Percentiles rank a stretch among this genome's conserved stretches.
Evolutionary conservation across 2,888 invertebrate genomes (phyloP).

Genomic region (Monoplex corrugatus): DNA sequence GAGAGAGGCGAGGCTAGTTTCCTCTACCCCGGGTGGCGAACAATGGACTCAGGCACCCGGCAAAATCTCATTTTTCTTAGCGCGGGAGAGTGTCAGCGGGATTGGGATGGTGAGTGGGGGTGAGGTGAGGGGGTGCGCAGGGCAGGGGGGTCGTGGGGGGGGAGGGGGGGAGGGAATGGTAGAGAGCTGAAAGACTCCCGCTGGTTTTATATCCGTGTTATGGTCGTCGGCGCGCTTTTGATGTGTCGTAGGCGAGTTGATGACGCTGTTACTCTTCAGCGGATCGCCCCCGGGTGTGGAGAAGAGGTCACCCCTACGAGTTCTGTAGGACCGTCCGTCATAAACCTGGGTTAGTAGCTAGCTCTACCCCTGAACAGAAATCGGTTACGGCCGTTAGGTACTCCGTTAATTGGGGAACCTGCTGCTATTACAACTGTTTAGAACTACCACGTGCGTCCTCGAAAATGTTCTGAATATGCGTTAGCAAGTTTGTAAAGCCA

Average conservation of each 20-base stretch:
- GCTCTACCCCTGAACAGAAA: too few species aligned
- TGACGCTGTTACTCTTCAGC: slow-evolving; percentile 4
- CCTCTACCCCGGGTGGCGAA: background rate
- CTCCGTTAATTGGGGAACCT: too few species aligned
- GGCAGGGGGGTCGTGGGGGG: too few species aligned
- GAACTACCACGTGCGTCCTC: too few species aligned
- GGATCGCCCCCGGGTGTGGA: background rate
- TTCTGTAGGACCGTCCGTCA: too few species aligned
- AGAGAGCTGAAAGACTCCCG: background rate
- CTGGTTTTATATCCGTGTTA: slow-evolving; percentile 36
- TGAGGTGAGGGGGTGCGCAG: background rate
- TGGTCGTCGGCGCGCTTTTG: slow-evolving; percentile 36
- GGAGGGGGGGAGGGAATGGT: too few species aligned
- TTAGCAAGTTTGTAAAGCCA: too few species aligned
- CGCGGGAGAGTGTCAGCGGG: background rate
- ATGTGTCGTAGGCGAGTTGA: slow-evolving; percentile 36
- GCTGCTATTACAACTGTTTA: too few species aligned
- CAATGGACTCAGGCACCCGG: slow-evolving; percentile 43
- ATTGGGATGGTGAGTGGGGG: background rate
- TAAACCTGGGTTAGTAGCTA: too few species aligned
- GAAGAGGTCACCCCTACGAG: too few species aligned
- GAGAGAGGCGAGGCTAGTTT: background rate
- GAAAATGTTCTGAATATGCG: too few species aligned
- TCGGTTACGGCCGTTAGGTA: too few species aligned
- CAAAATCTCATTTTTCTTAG: slow-evolving; percentile 43